phyloP scores from a whole-genome alignment of 1,140 invertebrate species.

The Drosophila melanica region DNA sequence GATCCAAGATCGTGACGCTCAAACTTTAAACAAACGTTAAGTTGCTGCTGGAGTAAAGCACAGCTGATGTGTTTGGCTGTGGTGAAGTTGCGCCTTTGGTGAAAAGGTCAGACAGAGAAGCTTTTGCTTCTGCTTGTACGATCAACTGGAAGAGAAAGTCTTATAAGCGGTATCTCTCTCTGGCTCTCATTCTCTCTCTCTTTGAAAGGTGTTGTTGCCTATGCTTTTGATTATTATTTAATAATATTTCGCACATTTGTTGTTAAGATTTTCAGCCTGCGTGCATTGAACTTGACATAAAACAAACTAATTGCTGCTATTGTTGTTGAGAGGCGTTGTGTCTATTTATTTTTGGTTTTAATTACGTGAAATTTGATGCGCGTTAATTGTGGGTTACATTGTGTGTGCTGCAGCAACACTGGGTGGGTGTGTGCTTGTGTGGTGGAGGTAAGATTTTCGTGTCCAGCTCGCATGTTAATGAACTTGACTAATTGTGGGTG shows the following conservation, averaged over 20 bases:
- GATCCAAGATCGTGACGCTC: constrained; percentile 34
- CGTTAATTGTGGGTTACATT: constrained; percentile 75
- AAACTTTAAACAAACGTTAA: constrained; percentile 19
- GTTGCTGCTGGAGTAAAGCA: constrained; percentile 18
- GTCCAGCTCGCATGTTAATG: constrained; percentile 37
- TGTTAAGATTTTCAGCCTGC: constrained; percentile 51
- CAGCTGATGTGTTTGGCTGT: constrained; percentile 34
- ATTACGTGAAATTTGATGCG: constrained; percentile 72
- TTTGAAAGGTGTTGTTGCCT: constrained; percentile 41
- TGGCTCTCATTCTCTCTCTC: not conserved
- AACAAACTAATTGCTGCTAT: constrained; percentile 68
- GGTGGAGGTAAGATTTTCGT: constrained; percentile 33
- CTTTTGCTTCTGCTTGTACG: constrained; percentile 23
- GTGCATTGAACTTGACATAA: constrained; percentile 80
- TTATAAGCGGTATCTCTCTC: constrained; percentile 9
- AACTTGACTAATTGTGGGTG: constrained; percentile 23
- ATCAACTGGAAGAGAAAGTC: constrained; percentile 50
- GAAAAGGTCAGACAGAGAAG: constrained; percentile 40
- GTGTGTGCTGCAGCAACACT: constrained; percentile 23
- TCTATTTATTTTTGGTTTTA: constrained; percentile 46
- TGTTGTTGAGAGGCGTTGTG: constrained; percentile 36
- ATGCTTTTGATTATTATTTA: constrained; percentile 74
- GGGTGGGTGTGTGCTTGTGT: constrained; percentile 21
- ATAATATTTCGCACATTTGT: constrained; percentile 56
- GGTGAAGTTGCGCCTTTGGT: constrained; percentile 41